phyloP scores from a whole-genome alignment of 2,888 invertebrate genomes.

The Baccha elongata region DNA sequence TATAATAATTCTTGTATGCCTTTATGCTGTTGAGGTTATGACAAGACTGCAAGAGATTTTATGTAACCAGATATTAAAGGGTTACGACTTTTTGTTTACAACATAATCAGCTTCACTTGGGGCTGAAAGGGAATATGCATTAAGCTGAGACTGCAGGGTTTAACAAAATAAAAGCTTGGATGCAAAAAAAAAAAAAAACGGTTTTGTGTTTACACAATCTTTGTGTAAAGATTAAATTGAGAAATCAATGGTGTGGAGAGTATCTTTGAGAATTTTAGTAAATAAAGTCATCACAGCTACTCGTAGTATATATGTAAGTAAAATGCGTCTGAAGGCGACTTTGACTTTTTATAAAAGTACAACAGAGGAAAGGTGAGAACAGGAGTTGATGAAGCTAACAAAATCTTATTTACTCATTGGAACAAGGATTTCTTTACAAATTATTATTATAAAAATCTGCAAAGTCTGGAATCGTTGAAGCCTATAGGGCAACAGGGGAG shows the following conservation, averaged over 20 bases:
- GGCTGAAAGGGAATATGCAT: background rate
- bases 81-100: slow-evolving; percentile 25
- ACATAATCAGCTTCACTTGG: slow-evolving; percentile 29
- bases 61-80: slow-evolving; percentile 47
- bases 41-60: slow-evolving; percentile 28
- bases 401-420: too few relatives aligned
- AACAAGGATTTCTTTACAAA: too few relatives aligned
- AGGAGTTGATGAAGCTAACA: too few relatives aligned
- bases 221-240: background rate
- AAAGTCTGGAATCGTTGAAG: too few relatives aligned
- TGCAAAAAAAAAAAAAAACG: background rate
- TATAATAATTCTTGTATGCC: slow-evolving; percentile 19
- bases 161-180: background rate
- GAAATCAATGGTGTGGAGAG: background rate
- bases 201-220: slow-evolving; percentile 9
- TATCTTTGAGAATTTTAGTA: background rate
- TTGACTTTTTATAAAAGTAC: too few relatives aligned
- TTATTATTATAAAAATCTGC: too few relatives aligned
- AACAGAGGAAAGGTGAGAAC: too few relatives aligned
- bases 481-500: too few relatives aligned
- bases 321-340: too few relatives aligned
- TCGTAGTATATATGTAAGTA: too few relatives aligned
- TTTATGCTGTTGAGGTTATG: slow-evolving; percentile 16
- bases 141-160: slow-evolving; percentile 12
- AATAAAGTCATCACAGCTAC: too few relatives aligned